Percentiles rank a stretch among this genome's conserved stretches.
Evolutionary conservation across 1,140 invertebrate genomes (phyloP).

Genomic region (Pentalonia nigronervosa): DNA sequence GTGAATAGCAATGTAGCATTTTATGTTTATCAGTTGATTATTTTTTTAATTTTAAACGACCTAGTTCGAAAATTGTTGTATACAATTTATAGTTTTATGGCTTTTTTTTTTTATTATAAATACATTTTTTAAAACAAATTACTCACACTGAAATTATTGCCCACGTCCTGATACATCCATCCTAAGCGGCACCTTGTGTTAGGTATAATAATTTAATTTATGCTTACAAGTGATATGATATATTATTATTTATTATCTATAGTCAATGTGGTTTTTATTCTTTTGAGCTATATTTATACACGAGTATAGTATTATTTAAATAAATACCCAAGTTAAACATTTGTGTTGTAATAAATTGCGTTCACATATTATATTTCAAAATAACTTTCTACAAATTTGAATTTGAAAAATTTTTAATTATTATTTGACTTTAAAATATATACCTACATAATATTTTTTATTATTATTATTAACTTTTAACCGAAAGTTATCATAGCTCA

Average conservation of each 20-base stretch:
- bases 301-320: background rate
- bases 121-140: background rate
- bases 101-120: background rate
- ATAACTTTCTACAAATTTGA: background rate
- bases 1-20: background rate
- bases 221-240: background rate
- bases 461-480: too few relatives aligned
- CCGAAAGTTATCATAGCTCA: too few relatives aligned
- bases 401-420: background rate
- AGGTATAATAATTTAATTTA: background rate
- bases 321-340: background rate
- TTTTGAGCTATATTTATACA: background rate
- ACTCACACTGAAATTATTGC: background rate
- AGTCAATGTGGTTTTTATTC: background rate
- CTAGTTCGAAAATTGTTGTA: background rate
- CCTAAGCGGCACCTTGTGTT: background rate
- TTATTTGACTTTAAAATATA: background rate
- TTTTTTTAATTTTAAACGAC: background rate
- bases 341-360: background rate
- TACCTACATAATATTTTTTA: too few relatives aligned
- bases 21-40: background rate
- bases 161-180: background rate
- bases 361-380: too few relatives aligned
- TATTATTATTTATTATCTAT: background rate
- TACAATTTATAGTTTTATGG: background rate